Evolutionary conservation across 2,888 invertebrate genomes (phyloP).

Genomic region (Bombylius discolor): DNA sequence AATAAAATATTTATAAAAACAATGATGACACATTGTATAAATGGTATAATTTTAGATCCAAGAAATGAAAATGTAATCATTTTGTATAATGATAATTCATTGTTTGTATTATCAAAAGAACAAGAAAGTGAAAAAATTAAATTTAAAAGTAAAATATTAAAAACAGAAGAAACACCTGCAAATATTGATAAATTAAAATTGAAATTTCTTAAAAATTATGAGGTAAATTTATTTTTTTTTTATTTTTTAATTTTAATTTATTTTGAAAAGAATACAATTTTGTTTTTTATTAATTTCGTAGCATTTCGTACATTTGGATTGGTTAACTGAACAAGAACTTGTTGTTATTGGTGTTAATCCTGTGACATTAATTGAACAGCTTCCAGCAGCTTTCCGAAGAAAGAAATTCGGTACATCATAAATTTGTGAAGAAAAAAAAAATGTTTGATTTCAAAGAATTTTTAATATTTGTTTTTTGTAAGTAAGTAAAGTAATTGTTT

Average conservation of each 20-base stretch:
- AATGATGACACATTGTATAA: conserved; percentile 38
- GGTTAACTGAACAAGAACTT: conserved; percentile 55
- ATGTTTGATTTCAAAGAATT: too few relatives aligned
- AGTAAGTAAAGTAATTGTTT: too few relatives aligned
- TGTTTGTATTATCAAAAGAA: conserved; percentile 28
- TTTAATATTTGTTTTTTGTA: too few relatives aligned
- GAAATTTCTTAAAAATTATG: conserved; percentile 18
- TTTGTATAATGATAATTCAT: conserved; percentile 53
- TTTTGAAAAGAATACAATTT: background rate
- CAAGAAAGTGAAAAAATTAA: background rate
- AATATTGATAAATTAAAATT: conserved; percentile 18
- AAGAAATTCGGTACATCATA: conserved; percentile 48
- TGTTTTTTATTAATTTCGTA: conserved; percentile 35
- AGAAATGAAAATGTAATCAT: conserved; percentile 50
- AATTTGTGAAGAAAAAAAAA: background rate
- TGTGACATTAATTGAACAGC: conserved; percentile 49
- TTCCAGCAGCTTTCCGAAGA: conserved; percentile 56
- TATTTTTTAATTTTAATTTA: background rate
- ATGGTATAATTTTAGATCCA: conserved; percentile 50
- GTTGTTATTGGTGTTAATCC: conserved; percentile 66
- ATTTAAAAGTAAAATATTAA: background rate
- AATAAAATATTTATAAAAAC: conserved; percentile 40
- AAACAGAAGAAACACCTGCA: background rate
- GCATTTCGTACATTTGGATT: conserved; percentile 62
- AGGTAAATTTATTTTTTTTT: conserved; percentile 17